Evolutionary conservation across 1,140 invertebrate species (phyloP), one percentile per base, ranked within the genome.

Genomic region (Magallana ariakensis): DNA sequence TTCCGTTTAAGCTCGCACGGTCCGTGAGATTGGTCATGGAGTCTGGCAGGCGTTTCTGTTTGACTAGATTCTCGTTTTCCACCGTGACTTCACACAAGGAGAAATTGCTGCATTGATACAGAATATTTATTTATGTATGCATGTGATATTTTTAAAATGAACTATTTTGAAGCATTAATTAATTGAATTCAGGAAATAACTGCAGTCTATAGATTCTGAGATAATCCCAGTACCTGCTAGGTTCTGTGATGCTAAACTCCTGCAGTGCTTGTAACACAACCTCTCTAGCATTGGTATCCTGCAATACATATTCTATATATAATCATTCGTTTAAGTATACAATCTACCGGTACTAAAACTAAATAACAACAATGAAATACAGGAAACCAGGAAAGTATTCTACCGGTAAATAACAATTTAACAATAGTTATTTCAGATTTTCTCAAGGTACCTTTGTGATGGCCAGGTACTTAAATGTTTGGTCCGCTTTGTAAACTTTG

Each of bases 231-330:
- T 75, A 94, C 94, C 94, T 92, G 90, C 93, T 93, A 2, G 97
- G 97, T 90, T 99, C 98, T 62, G 97, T 98, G 86, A 99, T 98
- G 75, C 98, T 97, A 95, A 99, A 99, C 94, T 99, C 98, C 93
- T 98, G 97, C 56, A 99, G 95, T 1, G 98, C 97, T 86, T 99
- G 95, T 98, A 99, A 99, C 0, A 99, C 98, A 80, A 99, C 98
- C 95, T 99, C 98, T 92, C 98, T 97, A 0, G 99, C 98, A 46
- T 98, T 99, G 3, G 99, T 99, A 94, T 99, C 99, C 96, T 95
- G 83, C 0, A 92, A 82, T 54, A 82, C 8, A 82, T 16, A 11
- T 82, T 15, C 57, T 11, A 58, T 58, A 13, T 80, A 5, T 7
- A 80, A 16, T 33, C 13, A 80, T 13, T n/a, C 5, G 33, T 46